These are phyloP conservation scores for Syngnathus typhle DNA, from an alignment of 2,113 vertebrate genomes.

Conservation along the genomic window DNA sequence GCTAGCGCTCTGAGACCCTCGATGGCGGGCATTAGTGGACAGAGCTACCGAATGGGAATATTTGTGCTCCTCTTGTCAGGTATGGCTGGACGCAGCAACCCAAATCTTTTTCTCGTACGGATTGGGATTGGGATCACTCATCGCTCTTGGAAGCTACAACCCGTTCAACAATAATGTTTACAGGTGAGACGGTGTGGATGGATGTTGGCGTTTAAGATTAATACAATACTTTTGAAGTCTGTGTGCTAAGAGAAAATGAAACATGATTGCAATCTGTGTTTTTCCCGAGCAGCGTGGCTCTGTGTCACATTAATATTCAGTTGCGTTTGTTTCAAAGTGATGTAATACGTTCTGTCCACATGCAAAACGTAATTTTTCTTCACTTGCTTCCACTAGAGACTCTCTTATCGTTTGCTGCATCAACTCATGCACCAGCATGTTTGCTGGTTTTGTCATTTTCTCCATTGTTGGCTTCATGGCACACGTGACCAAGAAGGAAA, in stretches of 20 bases:
- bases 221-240: conserved; percentile 3
- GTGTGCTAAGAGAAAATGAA: conserved; percentile 8
- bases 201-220: not conserved
- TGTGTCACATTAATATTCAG: conserved; percentile 20
- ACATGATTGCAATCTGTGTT: conserved; percentile 27
- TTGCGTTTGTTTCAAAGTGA: conserved; percentile 25
- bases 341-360: not conserved
- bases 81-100: conserved; percentile 97
- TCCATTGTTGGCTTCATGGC: conserved; percentile 99
- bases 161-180: conserved; percentile 97
- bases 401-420: conserved; percentile 96
- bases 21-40: conserved; percentile 15
- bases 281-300: conserved; percentile 29
- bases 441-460: conserved; percentile 98
- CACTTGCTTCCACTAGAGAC: conserved; percentile 77
- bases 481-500: conserved; percentile 89
- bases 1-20: conserved; percentile 5
- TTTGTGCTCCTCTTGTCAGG: conserved; percentile 68
- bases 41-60: conserved; percentile 9
- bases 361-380: conserved; percentile 15
- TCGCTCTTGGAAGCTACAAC: conserved; percentile 97
- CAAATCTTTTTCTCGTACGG: conserved; percentile 99
- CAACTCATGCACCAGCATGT: conserved; percentile 98
- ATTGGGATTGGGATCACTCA: conserved; percentile 92
- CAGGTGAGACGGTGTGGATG: conserved; percentile 73